Percentiles rank a stretch among this genome's conserved stretches.
Conservation (phyloP, 2,113 vertebrate species). For the Microtus oregoni region DNA sequence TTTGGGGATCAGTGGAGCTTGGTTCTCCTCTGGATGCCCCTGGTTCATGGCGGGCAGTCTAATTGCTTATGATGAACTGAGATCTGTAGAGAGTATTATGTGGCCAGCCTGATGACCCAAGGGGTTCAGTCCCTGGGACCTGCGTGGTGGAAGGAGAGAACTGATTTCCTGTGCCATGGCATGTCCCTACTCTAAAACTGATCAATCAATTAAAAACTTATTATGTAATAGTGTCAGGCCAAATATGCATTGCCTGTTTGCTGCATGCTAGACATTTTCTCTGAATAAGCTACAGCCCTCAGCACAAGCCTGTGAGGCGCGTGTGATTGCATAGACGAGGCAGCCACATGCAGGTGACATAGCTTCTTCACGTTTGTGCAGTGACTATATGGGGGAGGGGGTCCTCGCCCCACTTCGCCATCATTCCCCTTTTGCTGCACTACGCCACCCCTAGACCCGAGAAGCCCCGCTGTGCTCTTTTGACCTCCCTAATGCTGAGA, state of each 20-base stretch:
- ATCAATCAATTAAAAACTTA: background rate
- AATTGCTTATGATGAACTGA: background rate
- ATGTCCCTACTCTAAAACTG: background rate
- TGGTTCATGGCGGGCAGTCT: background rate
- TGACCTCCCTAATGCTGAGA: background rate
- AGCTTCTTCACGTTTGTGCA: background rate
- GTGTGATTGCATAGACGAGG: background rate
- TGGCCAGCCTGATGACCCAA: background rate
- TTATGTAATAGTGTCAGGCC: background rate
- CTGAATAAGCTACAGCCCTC: background rate
- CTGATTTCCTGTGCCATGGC: background rate
- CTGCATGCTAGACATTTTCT: background rate
- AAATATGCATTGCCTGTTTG: background rate
- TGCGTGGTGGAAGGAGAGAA: background rate
- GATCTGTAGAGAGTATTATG: background rate
- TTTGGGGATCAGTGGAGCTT: background rate
- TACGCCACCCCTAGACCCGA: no score
- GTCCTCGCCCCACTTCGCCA: background rate
- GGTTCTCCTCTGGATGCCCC: background rate
- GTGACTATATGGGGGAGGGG: background rate
- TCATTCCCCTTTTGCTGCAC: background rate
- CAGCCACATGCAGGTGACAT: background rate
- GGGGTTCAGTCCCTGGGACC: background rate
- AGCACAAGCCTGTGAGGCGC: background rate
- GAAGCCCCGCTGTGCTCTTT: background rate